phyloP scores from a whole-genome alignment of 1,140 invertebrate species.

The Drosophila setifemur region DNA sequence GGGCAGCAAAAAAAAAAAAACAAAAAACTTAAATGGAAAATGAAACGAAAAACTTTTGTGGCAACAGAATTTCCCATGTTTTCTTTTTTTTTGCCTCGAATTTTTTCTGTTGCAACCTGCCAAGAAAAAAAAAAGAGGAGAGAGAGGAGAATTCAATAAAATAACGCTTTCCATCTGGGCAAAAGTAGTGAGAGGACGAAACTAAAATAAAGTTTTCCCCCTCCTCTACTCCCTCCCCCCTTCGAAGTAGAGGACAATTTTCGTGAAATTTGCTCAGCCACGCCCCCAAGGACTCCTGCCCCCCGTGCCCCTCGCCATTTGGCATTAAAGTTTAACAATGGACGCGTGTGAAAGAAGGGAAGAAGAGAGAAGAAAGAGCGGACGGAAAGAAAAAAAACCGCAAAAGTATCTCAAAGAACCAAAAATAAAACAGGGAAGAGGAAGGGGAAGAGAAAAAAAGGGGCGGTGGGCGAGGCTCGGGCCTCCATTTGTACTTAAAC shows the following conservation, averaged over 20 bases:
- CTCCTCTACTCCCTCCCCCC: too few relatives aligned
- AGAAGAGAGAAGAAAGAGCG: conserved; percentile 11
- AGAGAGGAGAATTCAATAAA: conserved; percentile 63
- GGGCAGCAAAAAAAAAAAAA: conserved; percentile 35
- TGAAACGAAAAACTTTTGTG: conserved; percentile 75
- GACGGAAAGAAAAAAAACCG: conserved; percentile 41
- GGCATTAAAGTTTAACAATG: conserved; percentile 66
- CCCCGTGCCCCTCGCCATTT: conserved; percentile 11
- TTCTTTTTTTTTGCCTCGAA: neutral
- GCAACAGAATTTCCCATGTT: conserved; percentile 58
- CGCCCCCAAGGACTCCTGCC: conserved; percentile 22
- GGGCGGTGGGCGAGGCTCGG: conserved; percentile 1
- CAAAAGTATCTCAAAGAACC: conserved; percentile 53
- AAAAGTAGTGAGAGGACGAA: conserved; percentile 20
- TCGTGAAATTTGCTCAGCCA: conserved; percentile 65
- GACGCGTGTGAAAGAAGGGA: conserved; percentile 46
- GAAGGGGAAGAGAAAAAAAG: neutral
- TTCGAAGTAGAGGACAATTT: conserved; percentile 65
- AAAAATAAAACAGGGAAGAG: neutral
- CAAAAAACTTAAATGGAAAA: conserved; percentile 52
- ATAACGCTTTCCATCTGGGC: conserved; percentile 68
- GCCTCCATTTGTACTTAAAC: conserved; percentile 70
- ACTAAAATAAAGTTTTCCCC: conserved; percentile 63
- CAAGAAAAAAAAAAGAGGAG: neutral
- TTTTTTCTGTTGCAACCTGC: conserved; percentile 26